Evolutionary conservation across 2,113 vertebrate species (phyloP).

Genomic region (Silurus glanis): DNA sequence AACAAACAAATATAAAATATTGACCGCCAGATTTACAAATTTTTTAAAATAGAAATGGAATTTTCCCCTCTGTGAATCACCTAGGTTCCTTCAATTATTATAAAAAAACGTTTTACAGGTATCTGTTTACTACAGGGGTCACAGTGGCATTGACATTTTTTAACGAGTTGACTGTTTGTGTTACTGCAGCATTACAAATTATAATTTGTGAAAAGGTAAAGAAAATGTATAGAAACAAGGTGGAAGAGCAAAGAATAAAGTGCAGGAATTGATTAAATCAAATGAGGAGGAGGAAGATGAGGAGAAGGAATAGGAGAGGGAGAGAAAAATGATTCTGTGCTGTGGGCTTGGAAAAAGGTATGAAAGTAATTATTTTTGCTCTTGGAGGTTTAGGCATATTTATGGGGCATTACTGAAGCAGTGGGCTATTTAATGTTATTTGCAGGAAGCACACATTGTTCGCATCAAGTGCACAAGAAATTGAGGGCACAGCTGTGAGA

Average conservation of each 20-base stretch:
- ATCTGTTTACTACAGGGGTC: conserved; percentile 53
- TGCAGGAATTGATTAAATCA: background rate
- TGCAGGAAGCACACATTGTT: conserved; percentile 72
- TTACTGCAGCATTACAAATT: conserved; percentile 55
- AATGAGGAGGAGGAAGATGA: background rate
- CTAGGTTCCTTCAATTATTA: conserved; percentile 44
- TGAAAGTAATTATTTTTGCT: conserved; percentile 64
- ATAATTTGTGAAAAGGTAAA: conserved; percentile 51
- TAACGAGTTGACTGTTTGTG: conserved; percentile 63
- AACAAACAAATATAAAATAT: background rate
- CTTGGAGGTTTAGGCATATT: conserved; percentile 70
- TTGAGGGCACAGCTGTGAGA: conserved; percentile 54
- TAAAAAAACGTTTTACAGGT: conserved; percentile 52
- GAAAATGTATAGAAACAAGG: conserved; percentile 13
- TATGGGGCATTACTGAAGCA: conserved; percentile 67
- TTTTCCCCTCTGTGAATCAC: background rate
- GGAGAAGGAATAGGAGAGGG: conserved; percentile 9
- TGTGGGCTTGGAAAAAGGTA: conserved; percentile 63
- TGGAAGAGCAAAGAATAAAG: background rate
- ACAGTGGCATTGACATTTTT: conserved; percentile 55
- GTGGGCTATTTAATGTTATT: conserved; percentile 69
- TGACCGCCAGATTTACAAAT: background rate
- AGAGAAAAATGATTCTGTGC: conserved; percentile 58
- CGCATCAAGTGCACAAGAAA: conserved; percentile 65
- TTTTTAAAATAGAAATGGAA: no score